Evolutionary conservation across 2,797 vertebrate species (phyloP), one percentile per base, ranked within the genome.

Genomic region (Pangasius larnaudii): DNA sequence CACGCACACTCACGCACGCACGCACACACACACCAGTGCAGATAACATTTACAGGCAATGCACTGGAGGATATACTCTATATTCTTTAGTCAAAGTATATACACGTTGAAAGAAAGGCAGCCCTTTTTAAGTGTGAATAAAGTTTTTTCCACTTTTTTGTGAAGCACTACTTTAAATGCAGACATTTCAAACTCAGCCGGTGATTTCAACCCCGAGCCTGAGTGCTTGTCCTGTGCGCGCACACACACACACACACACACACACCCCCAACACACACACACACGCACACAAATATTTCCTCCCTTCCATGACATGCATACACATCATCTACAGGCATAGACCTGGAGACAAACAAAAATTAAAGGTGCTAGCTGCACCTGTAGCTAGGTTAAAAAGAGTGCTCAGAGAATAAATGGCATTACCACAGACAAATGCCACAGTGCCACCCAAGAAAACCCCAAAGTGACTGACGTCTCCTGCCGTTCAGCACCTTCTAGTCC

Each of bases 81-180:
- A 75, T 71, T 89, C 49, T 79, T 85, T 39, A 67, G 33, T 86
- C 80, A 84, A 89, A 94, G 93, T 97, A 98, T 97, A 95, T 97
- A 97, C 95, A 98, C 88, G 90, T 49, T 93, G 93, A 95, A 92
- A 93, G 94, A 94, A 96, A 98, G 95, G 96, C 96, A 98, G 98
- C 97, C 98, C 98, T 98, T 98, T 96, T 94, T 92, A 93, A 95
- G 94, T 96, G 95, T 96, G 94, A 95, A 92, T 95, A 96, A 95
- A 93, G 94, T 61, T 93, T 92, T 94, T 89, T 82, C 86, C 75
- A 71, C 33, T 88, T 89, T 92, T 93, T 94, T 93, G 93, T 94
- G 96, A 97, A 97, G 95, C 96, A 93, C 94, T 94, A 94, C 94
- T 93, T 95, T 95, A 63, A 90, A 95, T 93, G 93, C 94, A 91